These are phyloP conservation scores for Etheostoma nigrum DNA, from an alignment of 2,797 vertebrate genomes.

Conservation along the genomic window DNA sequence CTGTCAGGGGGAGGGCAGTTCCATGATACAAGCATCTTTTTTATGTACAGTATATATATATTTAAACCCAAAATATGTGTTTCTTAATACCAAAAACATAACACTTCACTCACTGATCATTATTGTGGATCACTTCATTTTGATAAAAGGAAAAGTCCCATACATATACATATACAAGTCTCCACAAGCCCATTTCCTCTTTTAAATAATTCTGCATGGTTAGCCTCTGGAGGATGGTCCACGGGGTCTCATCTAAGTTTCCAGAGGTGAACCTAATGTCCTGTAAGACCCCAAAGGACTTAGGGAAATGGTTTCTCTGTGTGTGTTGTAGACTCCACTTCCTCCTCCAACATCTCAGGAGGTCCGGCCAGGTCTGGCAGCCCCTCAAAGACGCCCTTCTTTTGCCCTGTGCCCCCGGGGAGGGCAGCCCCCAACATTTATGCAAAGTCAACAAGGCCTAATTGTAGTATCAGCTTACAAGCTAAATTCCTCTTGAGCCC, in stretches of 20 bases:
- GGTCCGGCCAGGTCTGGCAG: slow-evolving; percentile 71
- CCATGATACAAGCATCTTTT: neutral
- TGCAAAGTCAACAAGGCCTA: slow-evolving; percentile 88
- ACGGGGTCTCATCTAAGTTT: slow-evolving; percentile 63
- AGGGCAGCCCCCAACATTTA: slow-evolving; percentile 79
- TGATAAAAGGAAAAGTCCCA: neutral
- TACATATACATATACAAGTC: neutral
- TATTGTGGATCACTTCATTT: neutral
- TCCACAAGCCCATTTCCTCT: slow-evolving; percentile 26
- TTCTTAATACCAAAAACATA: neutral
- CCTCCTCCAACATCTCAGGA: slow-evolving; percentile 71
- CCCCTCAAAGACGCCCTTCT: slow-evolving; percentile 81
- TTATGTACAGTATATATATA: neutral
- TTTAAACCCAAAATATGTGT: neutral
- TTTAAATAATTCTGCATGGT: slow-evolving; percentile 29
- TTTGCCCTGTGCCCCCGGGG: slow-evolving; percentile 74
- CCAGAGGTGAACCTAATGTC: slow-evolving; percentile 69
- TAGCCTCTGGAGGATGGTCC: slow-evolving; percentile 47
- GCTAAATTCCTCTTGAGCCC: slow-evolving; percentile 83
- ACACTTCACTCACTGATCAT: neutral
- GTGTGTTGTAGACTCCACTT: slow-evolving; percentile 65
- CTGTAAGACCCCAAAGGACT: slow-evolving; percentile 60
- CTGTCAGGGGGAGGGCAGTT: neutral
- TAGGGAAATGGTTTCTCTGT: slow-evolving; percentile 60
- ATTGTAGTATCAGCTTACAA: slow-evolving; percentile 86